Base-by-base conservation (phyloP, 2,113 vertebrate genomes). In the Eclectus roratus region DNA sequence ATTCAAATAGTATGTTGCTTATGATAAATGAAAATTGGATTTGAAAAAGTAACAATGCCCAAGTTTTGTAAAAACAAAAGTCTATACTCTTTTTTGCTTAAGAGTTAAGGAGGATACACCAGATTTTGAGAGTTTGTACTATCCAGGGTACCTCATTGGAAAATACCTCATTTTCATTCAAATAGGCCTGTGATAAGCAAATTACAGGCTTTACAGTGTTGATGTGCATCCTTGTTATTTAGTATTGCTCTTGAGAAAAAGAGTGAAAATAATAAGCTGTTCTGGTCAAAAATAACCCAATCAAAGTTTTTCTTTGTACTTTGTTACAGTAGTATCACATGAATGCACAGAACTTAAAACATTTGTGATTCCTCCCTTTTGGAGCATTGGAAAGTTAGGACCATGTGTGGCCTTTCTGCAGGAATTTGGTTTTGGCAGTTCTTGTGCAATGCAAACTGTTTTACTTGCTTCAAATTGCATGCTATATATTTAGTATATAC, bases 321-420 rank as follows among this genome's bases (percentile, higher is more conserved):
- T 55, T 13, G 8, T 84, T 84, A 8, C 23, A 35, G 15, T 55
- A 83, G 19, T 47, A 41, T 11, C 25, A 15, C 5, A 15, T 0
- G 1, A 78, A 69, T 7, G 23, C 17, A 46, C 20, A 29, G 53
- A 50, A 53, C 15, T 64, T 8, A 52, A 69, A 73, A 33, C 29
- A 19, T 17, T 61, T 70, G 25, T 64, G 31, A 24, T 80, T 41
- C 2, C 8, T 79, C 18, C 70, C 17, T 44, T 60, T n/a, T 55
- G 27, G 19, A 50, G 2, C 24, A 12, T 10, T 35, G 15, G 19
- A 11, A 72, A 27, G 27, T 61, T 25, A 27, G 20, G 47, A 60
- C 23, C 12, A 1, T 7, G 4, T 0, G 0, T 41, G 25, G 14
- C 5, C 20, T 33, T 69, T 70, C 46, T 88, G 35, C 12, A 37